Conservation (phyloP, 2,888 invertebrate species). For the Ethmia dodecea region DNA sequence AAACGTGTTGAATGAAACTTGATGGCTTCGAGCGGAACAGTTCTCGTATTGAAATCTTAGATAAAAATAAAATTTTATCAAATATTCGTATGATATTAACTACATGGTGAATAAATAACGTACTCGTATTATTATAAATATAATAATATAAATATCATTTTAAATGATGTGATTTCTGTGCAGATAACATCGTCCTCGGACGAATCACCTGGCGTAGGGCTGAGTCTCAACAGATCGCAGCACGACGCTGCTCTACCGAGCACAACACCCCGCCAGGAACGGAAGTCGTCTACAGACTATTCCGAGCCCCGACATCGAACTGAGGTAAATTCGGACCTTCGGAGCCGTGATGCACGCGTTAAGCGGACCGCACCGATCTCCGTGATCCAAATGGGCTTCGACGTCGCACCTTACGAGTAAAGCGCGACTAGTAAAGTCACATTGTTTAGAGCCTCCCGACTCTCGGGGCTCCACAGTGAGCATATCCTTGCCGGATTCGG, state of each 20-base stretch:
- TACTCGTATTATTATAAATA: no score
- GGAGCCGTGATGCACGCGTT: constrained; percentile 33
- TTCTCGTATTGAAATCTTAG: no score
- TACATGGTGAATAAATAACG: no score
- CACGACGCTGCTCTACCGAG: constrained; percentile 72
- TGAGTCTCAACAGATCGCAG: constrained; percentile 80
- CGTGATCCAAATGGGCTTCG: constrained; percentile 47
- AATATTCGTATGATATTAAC: no score
- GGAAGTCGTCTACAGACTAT: constrained; percentile 80
- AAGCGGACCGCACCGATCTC: constrained; percentile 42
- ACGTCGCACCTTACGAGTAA: constrained; percentile 42
- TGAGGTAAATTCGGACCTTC: constrained; percentile 32
- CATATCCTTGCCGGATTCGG: constrained; percentile 65
- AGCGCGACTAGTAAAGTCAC: constrained; percentile 47
- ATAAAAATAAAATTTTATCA: no score
- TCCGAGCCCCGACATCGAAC: constrained; percentile 75
- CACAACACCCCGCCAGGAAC: constrained; percentile 79
- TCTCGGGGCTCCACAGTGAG: constrained; percentile 50
- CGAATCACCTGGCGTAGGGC: constrained; percentile 46
- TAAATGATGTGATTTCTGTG: no score
- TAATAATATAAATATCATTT: no score
- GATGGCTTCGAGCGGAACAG: no score
- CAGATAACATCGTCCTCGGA: constrained; percentile 5
- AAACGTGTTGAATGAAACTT: no score
- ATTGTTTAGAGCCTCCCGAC: constrained; percentile 66